phyloP scores from a whole-genome alignment of 1,140 invertebrate genomes.

The Bombus pyrosoma region DNA sequence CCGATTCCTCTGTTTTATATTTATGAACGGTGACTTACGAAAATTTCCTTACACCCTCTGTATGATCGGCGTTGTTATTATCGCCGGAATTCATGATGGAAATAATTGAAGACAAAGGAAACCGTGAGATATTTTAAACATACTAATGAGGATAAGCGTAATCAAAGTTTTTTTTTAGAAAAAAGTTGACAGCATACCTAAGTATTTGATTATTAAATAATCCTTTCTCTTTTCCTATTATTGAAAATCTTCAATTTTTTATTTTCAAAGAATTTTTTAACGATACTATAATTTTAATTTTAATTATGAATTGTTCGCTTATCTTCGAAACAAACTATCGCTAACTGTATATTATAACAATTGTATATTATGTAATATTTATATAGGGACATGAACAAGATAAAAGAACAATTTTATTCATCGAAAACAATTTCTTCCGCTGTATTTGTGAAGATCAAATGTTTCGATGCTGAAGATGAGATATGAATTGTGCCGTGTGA shows the following conservation, averaged over 20 bases:
- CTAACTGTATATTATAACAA: not conserved
- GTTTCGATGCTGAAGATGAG: slow-evolving; percentile 43
- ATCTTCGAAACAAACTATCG: not conserved
- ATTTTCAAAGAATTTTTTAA: not conserved
- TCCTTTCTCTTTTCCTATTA: not conserved
- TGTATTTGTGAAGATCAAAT: not conserved
- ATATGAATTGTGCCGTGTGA: slow-evolving; percentile 47
- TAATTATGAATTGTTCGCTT: too few species aligned
- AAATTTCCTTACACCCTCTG: not conserved
- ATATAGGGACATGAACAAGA: not conserved
- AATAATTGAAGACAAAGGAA: too few species aligned
- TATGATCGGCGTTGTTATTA: not conserved
- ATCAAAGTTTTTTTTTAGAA: too few species aligned
- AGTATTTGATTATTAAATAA: not conserved
- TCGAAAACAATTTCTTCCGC: not conserved
- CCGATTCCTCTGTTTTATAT: not conserved
- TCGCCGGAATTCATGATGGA: too few species aligned
- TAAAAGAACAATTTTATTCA: not conserved
- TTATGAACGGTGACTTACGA: not conserved
- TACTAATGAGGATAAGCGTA: too few species aligned
- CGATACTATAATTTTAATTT: too few species aligned
- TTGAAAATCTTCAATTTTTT: not conserved
- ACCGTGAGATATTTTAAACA: too few species aligned
- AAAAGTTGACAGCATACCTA: too few species aligned
- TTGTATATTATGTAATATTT: not conserved